A percentile compares a stretch with the other conserved stretches of the same genome.
These are phyloP conservation scores for Protobothrops mucrosquamatus DNA, from an alignment of 2,113 vertebrate species.

Conservation along the genomic window DNA sequence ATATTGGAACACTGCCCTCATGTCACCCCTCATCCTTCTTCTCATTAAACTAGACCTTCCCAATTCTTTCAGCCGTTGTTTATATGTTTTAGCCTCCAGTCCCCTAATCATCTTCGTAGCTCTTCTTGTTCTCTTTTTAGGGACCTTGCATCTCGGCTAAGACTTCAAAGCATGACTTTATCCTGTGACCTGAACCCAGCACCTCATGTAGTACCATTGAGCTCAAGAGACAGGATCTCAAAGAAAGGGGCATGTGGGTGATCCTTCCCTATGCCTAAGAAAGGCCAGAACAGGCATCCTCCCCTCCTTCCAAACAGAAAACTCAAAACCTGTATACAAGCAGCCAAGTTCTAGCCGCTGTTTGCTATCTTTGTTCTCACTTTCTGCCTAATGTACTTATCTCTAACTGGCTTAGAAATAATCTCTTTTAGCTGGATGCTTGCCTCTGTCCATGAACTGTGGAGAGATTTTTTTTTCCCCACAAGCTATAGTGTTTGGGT, in stretches of 20 bases:
- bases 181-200: neutral
- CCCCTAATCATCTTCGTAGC: neutral
- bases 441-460: accelerated
- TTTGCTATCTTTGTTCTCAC: neutral
- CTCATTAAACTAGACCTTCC: neutral
- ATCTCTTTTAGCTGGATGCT: neutral
- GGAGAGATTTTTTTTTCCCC: neutral
- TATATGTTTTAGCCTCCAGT: neutral
- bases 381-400: neutral
- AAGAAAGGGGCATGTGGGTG: neutral
- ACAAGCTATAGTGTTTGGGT: neutral
- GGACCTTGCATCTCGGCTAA: neutral
- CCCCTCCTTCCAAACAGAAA: neutral
- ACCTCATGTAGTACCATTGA: neutral
- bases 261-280: neutral
- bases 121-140: neutral
- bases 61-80: neutral
- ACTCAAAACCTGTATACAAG: neutral
- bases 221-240: neutral
- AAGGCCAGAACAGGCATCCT: neutral
- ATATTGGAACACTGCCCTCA: neutral
- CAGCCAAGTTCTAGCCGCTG: neutral
- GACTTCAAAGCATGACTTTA: neutral
- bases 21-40: neutral
- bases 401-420: constrained; percentile 4